Conservation (phyloP, 2,888 invertebrate species). For the Rhopalosiphum nymphaeae region DNA sequence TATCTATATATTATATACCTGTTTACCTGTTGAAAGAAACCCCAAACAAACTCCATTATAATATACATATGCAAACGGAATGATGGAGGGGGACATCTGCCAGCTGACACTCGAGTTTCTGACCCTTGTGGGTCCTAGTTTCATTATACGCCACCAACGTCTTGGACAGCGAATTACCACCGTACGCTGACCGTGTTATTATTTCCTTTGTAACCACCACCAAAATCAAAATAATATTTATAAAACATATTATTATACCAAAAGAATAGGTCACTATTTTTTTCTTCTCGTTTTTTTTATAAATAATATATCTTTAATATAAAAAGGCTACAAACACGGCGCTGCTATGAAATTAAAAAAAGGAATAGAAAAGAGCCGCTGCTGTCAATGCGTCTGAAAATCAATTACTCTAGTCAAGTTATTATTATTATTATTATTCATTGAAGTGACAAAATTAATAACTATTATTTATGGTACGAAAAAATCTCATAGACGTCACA, state of each 20-base stretch:
- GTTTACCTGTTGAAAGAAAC: constrained; percentile 44
- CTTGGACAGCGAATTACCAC: neutral
- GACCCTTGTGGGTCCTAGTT: constrained; percentile 20
- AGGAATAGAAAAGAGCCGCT: neutral
- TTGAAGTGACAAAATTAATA: constrained; percentile 40
- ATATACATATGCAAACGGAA: neutral
- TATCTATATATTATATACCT: neutral
- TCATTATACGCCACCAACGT: neutral
- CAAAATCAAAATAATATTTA: constrained; percentile 6
- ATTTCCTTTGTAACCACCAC: constrained; percentile 27
- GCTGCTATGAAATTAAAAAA: neutral
- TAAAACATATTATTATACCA: neutral
- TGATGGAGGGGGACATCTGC: constrained; percentile 40
- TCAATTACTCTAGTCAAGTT: neutral
- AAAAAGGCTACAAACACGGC: neutral
- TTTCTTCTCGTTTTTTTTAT: neutral
- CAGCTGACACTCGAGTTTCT: constrained; percentile 53
- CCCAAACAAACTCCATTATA: constrained; percentile 53
- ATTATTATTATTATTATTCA: constrained; percentile 9
- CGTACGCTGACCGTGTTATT: constrained; percentile 28
- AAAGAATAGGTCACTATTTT: neutral
- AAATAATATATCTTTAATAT: neutral
- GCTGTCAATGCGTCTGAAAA: neutral
- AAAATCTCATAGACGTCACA: neutral
- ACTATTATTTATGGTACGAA: constrained; percentile 17